Conservation (phyloP, 2,888 invertebrate genomes). For the Cephus sareptanus region DNA sequence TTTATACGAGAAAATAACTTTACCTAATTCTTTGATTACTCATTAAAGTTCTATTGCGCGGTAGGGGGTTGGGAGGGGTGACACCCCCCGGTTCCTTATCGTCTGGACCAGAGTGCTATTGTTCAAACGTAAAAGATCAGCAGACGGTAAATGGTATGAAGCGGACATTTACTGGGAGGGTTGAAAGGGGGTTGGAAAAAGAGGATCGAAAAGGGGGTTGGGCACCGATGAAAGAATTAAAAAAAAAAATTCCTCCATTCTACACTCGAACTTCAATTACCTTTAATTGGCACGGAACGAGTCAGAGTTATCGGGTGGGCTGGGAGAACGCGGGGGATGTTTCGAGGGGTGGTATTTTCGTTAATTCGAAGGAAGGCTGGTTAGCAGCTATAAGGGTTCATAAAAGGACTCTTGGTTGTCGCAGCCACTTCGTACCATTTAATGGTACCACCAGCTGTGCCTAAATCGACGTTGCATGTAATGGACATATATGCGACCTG, state of each 20-base stretch:
- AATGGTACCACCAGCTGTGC: neutral
- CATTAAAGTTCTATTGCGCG: neutral
- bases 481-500: neutral
- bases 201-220: neutral
- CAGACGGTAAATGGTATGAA: neutral
- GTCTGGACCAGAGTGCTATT: neutral
- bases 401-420: neutral
- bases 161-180: neutral
- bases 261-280: conserved; percentile 31
- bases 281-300: conserved; percentile 24
- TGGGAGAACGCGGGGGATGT: neutral
- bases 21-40: neutral
- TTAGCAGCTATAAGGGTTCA: neutral
- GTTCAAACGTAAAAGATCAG: neutral
- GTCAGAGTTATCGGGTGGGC: neutral
- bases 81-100: neutral
- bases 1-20: neutral
- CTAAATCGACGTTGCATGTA: neutral
- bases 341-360: neutral
- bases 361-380: neutral
- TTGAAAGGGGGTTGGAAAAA: neutral
- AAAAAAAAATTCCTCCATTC: conserved; percentile 27
- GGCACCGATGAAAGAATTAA: neutral
- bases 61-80: neutral
- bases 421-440: neutral